Evolutionary conservation across 2,797 vertebrate genomes (phyloP), one percentile per base, ranked within the genome.

Genomic region (Odontamblyopus rebecca): DNA sequence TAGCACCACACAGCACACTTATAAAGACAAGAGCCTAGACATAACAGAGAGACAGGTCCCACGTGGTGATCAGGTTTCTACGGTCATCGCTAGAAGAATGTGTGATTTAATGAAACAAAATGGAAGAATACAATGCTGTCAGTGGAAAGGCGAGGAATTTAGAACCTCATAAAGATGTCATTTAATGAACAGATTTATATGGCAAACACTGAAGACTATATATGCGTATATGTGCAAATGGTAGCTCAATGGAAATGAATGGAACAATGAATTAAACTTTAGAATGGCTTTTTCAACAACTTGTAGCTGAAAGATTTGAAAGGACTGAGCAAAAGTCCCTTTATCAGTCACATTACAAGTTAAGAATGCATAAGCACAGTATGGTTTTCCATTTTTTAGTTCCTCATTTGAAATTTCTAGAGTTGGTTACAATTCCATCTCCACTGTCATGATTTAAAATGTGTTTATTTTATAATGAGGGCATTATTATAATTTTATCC

Each of bases 1-100:
- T 23, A 72, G 53, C 68, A 77, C 71, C 75, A 75, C 35, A 80
- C 51, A 41, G 12, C 9, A 2, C 30, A n/a, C 2, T 56, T 69
- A 65, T 54, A 13, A 63, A 77, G 74, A 77, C 67, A 63, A 64
- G 73, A 56, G 4, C 11, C 11, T 26, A 77, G 81, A 85, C 80
- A 78, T 18, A 77, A 81, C 74, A 83, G 0, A n/a, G 63, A 59
- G 68, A 68, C 4, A 4, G 44, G 62, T 68, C 54, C 23, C 4
- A 1, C 19, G 63, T 68, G 67, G 73, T 30, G 16, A 44, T 19
- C 38, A 26, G 32, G 63, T 18, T 56, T 65, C 69, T 83, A 64
- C 11, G 53, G 30, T 3, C 19, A 2, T 8, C 9, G 1, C 63
- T 67, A 60, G 61, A 79, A 67, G 59, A 59, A 61, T 56, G 15